Conservation (phyloP, 1,140 invertebrate genomes). For the Orchesella cincta region DNA sequence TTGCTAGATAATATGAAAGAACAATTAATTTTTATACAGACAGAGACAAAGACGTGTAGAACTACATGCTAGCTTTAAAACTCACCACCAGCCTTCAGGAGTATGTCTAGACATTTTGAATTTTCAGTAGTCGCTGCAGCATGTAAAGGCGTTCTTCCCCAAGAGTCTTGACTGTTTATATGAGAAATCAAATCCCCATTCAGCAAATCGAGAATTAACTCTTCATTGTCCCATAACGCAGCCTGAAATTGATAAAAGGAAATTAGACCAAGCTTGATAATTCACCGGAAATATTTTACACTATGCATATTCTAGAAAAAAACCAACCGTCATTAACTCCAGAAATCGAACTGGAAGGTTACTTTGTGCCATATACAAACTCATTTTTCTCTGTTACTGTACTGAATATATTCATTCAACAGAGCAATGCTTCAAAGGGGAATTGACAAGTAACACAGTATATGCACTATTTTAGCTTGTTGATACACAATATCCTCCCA, state of each 20-base stretch:
- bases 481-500: too few species aligned
- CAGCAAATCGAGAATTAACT: slow-evolving; percentile 79
- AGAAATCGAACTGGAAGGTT: background rate
- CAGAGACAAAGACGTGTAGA: background rate
- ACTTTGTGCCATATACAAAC: background rate
- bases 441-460: too few species aligned
- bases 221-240: slow-evolving; percentile 86
- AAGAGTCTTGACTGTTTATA: slow-evolving; percentile 74
- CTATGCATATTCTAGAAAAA: background rate
- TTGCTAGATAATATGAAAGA: slow-evolving; percentile 57
- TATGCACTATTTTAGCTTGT: too few species aligned
- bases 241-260: slow-evolving; percentile 61
- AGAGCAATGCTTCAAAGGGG: too few species aligned
- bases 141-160: slow-evolving; percentile 78
- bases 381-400: too few species aligned
- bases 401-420: too few species aligned
- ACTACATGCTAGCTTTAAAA: slow-evolving; percentile 21
- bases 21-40: background rate
- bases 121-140: slow-evolving; percentile 84
- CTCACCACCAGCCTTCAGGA: slow-evolving; percentile 70
- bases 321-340: background rate
- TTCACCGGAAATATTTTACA: background rate
- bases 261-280: background rate
- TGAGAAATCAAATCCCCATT: slow-evolving; percentile 69
- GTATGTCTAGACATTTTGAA: slow-evolving; percentile 73